Conservation (phyloP, 2,113 vertebrate genomes). For the Ceyx melanurus region DNA sequence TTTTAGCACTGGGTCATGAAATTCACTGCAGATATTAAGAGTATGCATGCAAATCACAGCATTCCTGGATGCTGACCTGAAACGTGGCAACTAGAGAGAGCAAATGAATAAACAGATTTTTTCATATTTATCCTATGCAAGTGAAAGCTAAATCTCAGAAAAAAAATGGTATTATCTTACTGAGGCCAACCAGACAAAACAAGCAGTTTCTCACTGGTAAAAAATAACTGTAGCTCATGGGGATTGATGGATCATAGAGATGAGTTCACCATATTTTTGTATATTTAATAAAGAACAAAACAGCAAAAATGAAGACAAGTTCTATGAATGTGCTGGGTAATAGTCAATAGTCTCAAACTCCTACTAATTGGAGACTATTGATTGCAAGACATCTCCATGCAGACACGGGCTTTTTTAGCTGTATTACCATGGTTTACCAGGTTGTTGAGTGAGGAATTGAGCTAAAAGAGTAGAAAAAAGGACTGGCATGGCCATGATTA, state of each 20-base stretch:
- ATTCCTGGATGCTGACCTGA: not conserved
- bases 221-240: not conserved
- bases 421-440: not conserved
- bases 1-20: not conserved
- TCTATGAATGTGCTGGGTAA: not conserved
- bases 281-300: not conserved
- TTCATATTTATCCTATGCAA: not conserved
- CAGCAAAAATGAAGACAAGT: not conserved
- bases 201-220: not conserved
- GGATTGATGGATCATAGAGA: not conserved
- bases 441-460: not conserved
- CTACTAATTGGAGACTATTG: not conserved
- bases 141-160: not conserved
- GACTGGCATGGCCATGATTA: not conserved
- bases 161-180: not conserved
- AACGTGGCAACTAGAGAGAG: not conserved
- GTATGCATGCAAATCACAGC: not conserved
- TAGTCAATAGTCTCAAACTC: not conserved
- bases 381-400: not conserved
- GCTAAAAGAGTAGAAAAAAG: not conserved
- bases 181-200: not conserved
- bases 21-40: not conserved
- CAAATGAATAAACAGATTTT: not conserved
- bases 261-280: not conserved
- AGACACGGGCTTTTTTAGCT: not conserved